Evolutionary conservation across 2,113 vertebrate species (phyloP).

Genomic region (Sprattus sprattus): DNA sequence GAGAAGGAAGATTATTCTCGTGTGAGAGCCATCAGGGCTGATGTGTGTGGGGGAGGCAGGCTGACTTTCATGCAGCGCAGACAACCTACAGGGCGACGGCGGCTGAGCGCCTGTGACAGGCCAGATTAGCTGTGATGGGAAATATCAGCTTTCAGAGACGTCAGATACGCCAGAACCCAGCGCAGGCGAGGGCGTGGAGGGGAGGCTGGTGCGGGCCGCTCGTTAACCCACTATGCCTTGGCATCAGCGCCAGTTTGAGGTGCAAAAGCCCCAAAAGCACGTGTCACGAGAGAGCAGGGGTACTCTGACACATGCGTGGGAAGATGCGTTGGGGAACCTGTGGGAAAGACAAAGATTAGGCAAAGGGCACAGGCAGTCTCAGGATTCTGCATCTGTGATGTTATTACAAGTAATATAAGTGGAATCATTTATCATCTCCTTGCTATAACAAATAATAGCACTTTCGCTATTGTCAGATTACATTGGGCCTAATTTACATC

Average conservation of each 20-base stretch:
- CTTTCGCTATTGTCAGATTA: background rate
- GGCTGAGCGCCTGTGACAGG: slow-evolving; percentile 22
- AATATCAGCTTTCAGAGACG: slow-evolving; percentile 51
- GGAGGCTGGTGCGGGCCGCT: slow-evolving; percentile 25
- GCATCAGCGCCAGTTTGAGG: background rate
- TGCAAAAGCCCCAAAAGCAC: background rate
- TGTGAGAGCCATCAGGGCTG: slow-evolving; percentile 39
- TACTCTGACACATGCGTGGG: background rate
- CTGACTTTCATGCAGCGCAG: slow-evolving; percentile 36
- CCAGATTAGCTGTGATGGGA: slow-evolving; percentile 56
- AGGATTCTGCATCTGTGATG: background rate
- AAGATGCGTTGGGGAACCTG: background rate
- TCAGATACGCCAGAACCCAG: slow-evolving; percentile 13
- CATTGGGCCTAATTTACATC: background rate
- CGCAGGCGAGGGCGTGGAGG: slow-evolving; percentile 16
- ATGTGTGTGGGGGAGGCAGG: slow-evolving; percentile 16
- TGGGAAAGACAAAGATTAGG: background rate
- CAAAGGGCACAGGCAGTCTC: background rate
- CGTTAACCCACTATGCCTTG: slow-evolving; percentile 18
- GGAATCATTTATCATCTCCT: background rate
- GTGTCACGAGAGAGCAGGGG: background rate
- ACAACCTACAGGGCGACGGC: slow-evolving; percentile 22
- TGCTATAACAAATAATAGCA: background rate
- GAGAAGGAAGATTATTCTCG: slow-evolving; percentile 37
- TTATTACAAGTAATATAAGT: background rate